Evolutionary conservation across 2,888 invertebrate genomes (phyloP).

Genomic region (Pseudococcus viburni): DNA sequence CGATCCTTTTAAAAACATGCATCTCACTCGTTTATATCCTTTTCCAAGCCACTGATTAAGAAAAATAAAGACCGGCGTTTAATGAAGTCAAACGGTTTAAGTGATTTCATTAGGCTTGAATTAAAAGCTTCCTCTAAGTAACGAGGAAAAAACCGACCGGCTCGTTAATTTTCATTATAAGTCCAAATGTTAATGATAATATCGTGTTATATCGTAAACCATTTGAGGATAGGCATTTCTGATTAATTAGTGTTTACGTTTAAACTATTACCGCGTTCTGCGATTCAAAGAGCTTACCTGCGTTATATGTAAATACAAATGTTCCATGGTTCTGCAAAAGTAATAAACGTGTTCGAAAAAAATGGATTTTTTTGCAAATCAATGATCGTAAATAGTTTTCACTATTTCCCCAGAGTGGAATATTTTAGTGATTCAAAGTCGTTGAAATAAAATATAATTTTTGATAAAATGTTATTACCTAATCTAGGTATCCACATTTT

Average conservation of each 20-base stretch:
- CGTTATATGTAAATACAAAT: neutral
- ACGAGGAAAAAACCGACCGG: conserved; percentile 18
- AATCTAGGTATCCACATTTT: too few species aligned
- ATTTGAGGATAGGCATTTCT: conserved; percentile 52
- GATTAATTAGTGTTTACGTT: conserved; percentile 23
- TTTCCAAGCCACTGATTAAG: conserved; percentile 32
- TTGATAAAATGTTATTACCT: too few species aligned
- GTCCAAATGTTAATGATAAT: conserved; percentile 34
- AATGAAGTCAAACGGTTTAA: conserved; percentile 45
- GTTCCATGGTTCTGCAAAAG: too few species aligned
- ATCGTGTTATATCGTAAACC: conserved; percentile 47
- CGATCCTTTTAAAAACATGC: neutral
- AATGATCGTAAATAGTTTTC: neutral
- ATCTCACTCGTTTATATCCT: neutral
- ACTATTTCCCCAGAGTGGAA: too few species aligned
- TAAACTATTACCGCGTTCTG: conserved; percentile 1
- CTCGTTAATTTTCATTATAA: conserved; percentile 42
- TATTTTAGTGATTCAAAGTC: too few species aligned
- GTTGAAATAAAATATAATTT: too few species aligned
- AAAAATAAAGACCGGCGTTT: conserved; percentile 20
- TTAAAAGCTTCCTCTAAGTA: conserved; percentile 3
- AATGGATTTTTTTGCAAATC: neutral
- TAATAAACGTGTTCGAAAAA: neutral
- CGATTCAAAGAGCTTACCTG: neutral
- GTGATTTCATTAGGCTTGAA: conserved; percentile 29